Conservation (phyloP, 1,140 invertebrate genomes). For the Aphidius ervi region DNA sequence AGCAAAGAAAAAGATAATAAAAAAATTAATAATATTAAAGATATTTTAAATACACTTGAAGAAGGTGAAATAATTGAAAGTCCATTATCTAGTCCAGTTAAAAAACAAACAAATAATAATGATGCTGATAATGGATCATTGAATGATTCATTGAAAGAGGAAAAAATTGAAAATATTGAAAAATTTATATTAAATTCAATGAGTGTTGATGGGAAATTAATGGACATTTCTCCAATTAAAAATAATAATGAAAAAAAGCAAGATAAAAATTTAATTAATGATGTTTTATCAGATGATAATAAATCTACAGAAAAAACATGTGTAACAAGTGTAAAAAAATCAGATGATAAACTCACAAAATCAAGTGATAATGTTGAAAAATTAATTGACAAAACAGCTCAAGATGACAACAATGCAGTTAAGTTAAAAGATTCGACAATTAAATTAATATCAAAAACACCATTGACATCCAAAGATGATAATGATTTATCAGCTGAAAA, state of each 20-base stretch:
- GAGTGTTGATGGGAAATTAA: neutral
- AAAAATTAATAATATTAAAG: neutral
- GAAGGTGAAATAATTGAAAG: neutral
- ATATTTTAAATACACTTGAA: neutral
- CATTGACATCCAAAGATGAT: too few relatives aligned
- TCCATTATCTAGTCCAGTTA: neutral
- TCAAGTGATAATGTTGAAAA: neutral
- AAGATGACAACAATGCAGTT: neutral
- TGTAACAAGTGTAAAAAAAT: too few relatives aligned
- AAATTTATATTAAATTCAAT: slow-evolving; percentile 21
- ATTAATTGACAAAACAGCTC: neutral
- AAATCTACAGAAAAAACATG: neutral
- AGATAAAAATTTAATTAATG: neutral
- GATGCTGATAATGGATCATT: neutral
- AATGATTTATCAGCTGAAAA: neutral
- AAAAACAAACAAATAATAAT: too few relatives aligned
- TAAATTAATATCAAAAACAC: neutral
- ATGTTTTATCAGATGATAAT: too few relatives aligned
- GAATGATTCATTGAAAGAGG: slow-evolving; percentile 13
- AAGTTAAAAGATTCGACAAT: neutral
- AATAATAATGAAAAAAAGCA: neutral
- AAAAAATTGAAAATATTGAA: slow-evolving; percentile 25
- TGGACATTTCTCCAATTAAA: neutral
- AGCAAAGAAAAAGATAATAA: neutral
- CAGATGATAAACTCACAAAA: too few relatives aligned